A percentile compares a stretch with the other conserved stretches of the same genome.
Evolutionary conservation across 2,888 invertebrate species (phyloP).

Genomic region (Ophioninae sp.): DNA sequence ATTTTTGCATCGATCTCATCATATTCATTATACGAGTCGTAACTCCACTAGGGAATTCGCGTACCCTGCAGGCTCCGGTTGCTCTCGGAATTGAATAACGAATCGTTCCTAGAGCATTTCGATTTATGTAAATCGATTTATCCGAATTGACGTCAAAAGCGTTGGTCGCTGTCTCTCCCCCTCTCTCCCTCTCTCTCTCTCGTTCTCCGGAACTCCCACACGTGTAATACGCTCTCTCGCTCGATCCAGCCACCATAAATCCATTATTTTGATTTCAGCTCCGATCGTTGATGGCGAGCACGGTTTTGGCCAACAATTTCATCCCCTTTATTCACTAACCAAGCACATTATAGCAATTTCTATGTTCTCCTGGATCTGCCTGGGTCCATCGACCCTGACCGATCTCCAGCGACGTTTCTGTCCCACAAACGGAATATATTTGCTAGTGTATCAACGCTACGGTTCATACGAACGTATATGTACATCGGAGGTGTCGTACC

Average conservation of each 20-base stretch:
- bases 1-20: slow-evolving; percentile 58
- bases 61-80: background rate
- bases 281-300: slow-evolving; percentile 60
- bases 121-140: slow-evolving; percentile 63
- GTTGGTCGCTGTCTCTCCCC: slow-evolving; percentile 36
- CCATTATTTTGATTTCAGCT: slow-evolving; percentile 44
- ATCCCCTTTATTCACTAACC: slow-evolving; percentile 66
- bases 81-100: slow-evolving; percentile 57
- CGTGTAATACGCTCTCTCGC: slow-evolving; percentile 2
- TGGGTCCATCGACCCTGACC: background rate
- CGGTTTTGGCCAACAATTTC: slow-evolving; percentile 75
- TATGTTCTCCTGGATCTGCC: slow-evolving; percentile 58
- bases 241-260: background rate
- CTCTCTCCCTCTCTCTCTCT: slow-evolving; percentile 29
- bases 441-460: background rate
- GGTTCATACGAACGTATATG: background rate
- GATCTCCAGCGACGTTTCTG: slow-evolving; percentile 25
- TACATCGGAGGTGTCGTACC: background rate
- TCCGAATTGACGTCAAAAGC: slow-evolving; percentile 49
- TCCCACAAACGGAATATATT: slow-evolving; percentile 22
- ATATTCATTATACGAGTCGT: slow-evolving; percentile 56
- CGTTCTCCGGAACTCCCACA: background rate
- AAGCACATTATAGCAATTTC: slow-evolving; percentile 72
- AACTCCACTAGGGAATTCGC: slow-evolving; percentile 36
- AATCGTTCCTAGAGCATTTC: slow-evolving; percentile 58